Conservation (phyloP, 2,113 vertebrate genomes). For the Eira barbara region DNA sequence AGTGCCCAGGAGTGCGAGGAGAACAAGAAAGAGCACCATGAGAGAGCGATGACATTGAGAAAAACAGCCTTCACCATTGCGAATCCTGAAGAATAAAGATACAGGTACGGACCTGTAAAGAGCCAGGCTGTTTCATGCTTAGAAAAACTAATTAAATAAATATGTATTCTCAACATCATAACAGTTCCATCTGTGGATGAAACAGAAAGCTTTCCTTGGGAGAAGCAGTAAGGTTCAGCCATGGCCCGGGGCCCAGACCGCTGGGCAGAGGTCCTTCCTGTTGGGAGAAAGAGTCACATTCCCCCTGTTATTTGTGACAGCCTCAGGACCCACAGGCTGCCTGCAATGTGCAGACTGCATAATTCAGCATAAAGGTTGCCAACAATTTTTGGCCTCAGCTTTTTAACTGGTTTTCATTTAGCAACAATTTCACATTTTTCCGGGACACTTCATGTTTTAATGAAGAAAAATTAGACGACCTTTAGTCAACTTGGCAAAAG, state of each 20-base stretch:
- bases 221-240: not conserved
- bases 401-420: slow-evolving; percentile 71
- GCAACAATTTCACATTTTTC: slow-evolving; percentile 55
- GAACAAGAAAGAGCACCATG: rapidly evolving
- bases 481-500: slow-evolving; percentile 60
- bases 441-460: slow-evolving; percentile 33
- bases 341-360: slow-evolving; percentile 50
- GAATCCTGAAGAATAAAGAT: not conserved
- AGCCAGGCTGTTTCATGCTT: not conserved
- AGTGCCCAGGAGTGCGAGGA: not conserved
- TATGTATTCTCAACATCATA: not conserved
- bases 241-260: slow-evolving; percentile 36
- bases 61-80: not conserved
- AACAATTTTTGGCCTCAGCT: slow-evolving; percentile 51
- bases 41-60: not conserved
- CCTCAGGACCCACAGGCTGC: slow-evolving; percentile 54
- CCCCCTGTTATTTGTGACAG: slow-evolving; percentile 50
- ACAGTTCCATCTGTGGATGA: slow-evolving; percentile 22
- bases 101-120: not conserved
- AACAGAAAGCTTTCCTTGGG: slow-evolving; percentile 46
- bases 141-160: not conserved
- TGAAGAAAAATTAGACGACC: slow-evolving; percentile 58
- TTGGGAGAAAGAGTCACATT: slow-evolving; percentile 54
- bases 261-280: slow-evolving; percentile 58
- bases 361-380: slow-evolving; percentile 51